Evolutionary conservation across 2,113 vertebrate species (phyloP).

Genomic region (Cinclus mexicanus): DNA sequence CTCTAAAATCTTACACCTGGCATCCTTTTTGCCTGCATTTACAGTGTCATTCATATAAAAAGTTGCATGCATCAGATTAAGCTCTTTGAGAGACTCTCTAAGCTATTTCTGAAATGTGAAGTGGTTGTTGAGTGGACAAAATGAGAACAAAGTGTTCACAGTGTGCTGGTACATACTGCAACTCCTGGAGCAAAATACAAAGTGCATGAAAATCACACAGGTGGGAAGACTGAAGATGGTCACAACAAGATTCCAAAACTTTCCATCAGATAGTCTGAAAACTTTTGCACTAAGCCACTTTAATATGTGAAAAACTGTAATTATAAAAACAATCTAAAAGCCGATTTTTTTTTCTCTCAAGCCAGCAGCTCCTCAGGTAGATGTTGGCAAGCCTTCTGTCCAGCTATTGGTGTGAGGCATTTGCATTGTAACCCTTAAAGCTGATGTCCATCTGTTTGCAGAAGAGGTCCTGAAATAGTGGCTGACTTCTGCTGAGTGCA

Average conservation of each 20-base stretch:
- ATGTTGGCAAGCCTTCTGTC: background rate
- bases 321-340: background rate
- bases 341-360: background rate
- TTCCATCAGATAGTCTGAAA: background rate
- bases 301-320: background rate
- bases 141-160: background rate
- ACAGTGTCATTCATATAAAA: background rate
- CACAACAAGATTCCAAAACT: background rate
- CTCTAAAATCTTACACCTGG: background rate
- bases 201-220: background rate
- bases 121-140: background rate
- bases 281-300: background rate
- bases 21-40: background rate
- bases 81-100: background rate
- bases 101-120: background rate
- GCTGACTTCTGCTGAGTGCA: background rate
- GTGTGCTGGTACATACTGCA: background rate
- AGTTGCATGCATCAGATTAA: background rate
- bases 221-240: background rate
- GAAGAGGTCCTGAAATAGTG: background rate
- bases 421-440: background rate
- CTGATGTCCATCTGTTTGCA: background rate
- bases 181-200: background rate
- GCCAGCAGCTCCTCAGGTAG: background rate
- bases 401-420: background rate